Evolutionary conservation across 1,140 invertebrate species (phyloP).

Genomic region (Brachionus manjavacas): DNA sequence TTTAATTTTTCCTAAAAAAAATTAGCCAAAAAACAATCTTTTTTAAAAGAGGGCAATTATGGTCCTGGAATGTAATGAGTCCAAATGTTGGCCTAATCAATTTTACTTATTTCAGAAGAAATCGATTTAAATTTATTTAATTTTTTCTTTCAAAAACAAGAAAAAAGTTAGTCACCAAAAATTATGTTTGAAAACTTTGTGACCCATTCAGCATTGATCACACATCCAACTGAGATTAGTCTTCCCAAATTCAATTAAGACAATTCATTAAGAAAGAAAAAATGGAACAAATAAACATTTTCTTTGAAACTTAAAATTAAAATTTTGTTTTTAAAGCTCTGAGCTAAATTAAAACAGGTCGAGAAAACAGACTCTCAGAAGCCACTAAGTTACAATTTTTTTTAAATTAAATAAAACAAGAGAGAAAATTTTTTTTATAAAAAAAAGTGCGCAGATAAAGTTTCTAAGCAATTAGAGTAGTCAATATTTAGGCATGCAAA

Average conservation of each 20-base stretch:
- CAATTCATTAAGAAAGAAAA: not conserved
- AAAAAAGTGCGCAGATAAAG: not conserved
- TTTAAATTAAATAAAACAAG: not conserved
- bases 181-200: not conserved
- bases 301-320: not conserved
- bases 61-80: too few relatives aligned
- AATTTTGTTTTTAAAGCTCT: not conserved
- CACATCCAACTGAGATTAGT: not conserved
- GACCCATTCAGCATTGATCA: not conserved
- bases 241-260: not conserved
- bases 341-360: not conserved
- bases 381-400: not conserved
- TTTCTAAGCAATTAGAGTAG: not conserved
- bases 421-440: not conserved
- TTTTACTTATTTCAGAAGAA: too few relatives aligned
- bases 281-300: not conserved
- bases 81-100: too few relatives aligned
- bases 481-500: not conserved
- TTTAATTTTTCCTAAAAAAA: too few relatives aligned
- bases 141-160: not conserved
- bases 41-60: too few relatives aligned
- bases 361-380: not conserved
- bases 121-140: too few relatives aligned
- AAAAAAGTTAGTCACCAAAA: not conserved
- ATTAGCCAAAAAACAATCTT: too few relatives aligned